Percentiles rank a stretch among this genome's conserved stretches.
These are phyloP conservation scores for Tuberolachnus salignus DNA, from an alignment of 2,888 invertebrate species.

Conservation along the genomic window DNA sequence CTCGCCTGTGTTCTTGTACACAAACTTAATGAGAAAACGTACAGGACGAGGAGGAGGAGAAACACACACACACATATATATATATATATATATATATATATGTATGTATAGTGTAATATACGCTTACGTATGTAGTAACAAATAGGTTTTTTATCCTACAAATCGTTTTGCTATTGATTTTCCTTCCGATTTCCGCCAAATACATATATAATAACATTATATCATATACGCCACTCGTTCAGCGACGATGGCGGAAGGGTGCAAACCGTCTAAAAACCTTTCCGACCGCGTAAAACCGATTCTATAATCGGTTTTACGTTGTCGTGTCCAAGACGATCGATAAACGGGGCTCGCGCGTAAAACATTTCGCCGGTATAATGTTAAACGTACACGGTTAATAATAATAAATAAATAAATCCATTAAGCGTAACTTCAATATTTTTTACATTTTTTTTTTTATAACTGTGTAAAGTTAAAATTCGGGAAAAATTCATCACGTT, in stretches of 20 bases:
- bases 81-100: no score
- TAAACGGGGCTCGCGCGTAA: background rate
- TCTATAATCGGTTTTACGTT: background rate
- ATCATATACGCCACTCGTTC: no score
- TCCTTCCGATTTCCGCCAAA: constrained; percentile 45
- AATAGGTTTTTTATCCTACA: constrained; percentile 54
- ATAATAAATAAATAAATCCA: no score
- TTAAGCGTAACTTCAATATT: no score
- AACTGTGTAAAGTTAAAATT: no score
- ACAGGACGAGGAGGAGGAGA: background rate
- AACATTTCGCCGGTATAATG: background rate
- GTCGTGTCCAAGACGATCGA: background rate
- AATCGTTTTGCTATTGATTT: constrained; percentile 55
- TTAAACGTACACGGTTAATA: no score
- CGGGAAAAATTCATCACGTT: no score
- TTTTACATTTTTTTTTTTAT: no score
- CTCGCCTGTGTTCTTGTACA: constrained; percentile 34
- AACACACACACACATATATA: background rate
- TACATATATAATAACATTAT: constrained; percentile 20
- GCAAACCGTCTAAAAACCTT: background rate
- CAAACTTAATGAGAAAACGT: constrained; percentile 53
- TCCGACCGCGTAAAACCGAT: constrained; percentile 15
- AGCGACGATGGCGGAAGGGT: background rate
- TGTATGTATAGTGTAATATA: background rate
- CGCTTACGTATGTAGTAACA: constrained; percentile 20